A percentile compares a stretch with the other conserved stretches of the same genome.
phyloP scores from a whole-genome alignment of 1,140 invertebrate species.

The Solenopsis invicta region DNA sequence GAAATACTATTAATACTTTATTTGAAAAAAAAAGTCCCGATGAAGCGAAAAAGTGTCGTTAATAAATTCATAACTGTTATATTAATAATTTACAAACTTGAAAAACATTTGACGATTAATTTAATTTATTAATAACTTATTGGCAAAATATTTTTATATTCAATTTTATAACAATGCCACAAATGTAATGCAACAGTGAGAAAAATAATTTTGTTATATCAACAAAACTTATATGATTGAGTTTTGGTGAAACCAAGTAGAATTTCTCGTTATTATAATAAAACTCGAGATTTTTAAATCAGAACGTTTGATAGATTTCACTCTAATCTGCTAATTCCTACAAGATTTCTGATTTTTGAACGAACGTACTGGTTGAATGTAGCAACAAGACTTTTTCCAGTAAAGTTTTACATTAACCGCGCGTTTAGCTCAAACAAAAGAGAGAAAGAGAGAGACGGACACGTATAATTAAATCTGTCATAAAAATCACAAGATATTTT shows the following conservation, averaged over 20 bases:
- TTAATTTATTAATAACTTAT: neutral
- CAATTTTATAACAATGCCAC: neutral
- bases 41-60: neutral
- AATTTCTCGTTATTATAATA: too few relatives aligned
- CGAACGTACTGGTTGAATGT: too few relatives aligned
- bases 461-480: neutral
- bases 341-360: too few relatives aligned
- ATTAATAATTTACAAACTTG: neutral
- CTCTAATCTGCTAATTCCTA: too few relatives aligned
- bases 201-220: too few relatives aligned
- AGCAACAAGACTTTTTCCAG: too few relatives aligned
- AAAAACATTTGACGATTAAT: neutral
- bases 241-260: too few relatives aligned
- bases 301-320: too few relatives aligned
- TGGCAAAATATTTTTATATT: neutral
- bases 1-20: neutral
- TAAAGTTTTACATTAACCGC: neutral
- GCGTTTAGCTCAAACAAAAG: neutral
- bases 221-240: too few relatives aligned
- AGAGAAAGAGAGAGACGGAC: neutral
- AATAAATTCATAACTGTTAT: neutral
- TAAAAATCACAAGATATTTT: conserved; percentile 30
- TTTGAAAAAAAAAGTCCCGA: neutral
- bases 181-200: neutral
- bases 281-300: too few relatives aligned